Percentiles rank a stretch among this genome's conserved stretches.
Evolutionary conservation across 2,113 vertebrate species (phyloP).

Genomic region (Telmatochromis sp.): DNA sequence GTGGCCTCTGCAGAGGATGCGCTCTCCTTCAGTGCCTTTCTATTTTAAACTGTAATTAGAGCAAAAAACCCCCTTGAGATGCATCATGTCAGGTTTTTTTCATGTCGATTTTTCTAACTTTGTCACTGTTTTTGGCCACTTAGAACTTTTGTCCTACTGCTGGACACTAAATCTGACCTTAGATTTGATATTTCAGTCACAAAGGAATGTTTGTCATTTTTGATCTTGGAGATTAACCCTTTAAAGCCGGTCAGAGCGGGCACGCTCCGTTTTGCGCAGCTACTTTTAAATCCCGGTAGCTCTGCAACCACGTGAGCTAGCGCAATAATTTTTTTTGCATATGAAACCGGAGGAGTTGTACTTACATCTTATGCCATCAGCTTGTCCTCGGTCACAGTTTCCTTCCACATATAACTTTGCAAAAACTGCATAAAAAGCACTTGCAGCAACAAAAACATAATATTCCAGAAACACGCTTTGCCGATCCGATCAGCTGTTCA

Average conservation of each 20-base stretch:
- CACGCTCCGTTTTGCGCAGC: fast-evolving
- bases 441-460: too few species aligned
- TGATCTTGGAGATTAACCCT: neutral
- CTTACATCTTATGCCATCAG: too few species aligned
- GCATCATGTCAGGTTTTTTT: neutral
- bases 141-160: neutral
- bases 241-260: fast-evolving
- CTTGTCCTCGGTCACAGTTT: too few species aligned
- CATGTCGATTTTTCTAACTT: neutral
- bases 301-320: fast-evolving
- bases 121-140: neutral
- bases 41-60: neutral
- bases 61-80: neutral
- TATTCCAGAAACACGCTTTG: too few species aligned
- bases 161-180: neutral
- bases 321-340: fast-evolving
- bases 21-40: neutral
- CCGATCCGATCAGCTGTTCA: fast-evolving
- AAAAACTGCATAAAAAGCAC: too few species aligned
- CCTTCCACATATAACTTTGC: fast-evolving
- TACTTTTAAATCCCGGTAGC: too few species aligned
- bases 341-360: too few species aligned
- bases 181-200: neutral
- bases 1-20: neutral
- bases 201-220: neutral